Evolutionary conservation across 2,888 invertebrate genomes (phyloP), one percentile per base, ranked within the genome.

Genomic region (Agonopterix heracliana): DNA sequence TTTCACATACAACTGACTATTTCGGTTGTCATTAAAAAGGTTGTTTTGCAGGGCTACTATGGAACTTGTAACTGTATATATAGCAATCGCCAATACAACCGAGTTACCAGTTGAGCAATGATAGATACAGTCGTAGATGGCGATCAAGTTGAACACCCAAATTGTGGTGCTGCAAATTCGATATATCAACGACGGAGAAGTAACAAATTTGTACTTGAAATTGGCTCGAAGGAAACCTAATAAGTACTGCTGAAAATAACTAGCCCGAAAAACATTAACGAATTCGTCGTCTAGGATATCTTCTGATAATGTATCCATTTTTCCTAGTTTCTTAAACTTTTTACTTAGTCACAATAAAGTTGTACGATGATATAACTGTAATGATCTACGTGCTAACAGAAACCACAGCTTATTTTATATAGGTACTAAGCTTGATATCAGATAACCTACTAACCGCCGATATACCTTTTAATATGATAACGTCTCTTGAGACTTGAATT

Each of bases 201-300:
- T 71, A 1, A 78, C 68, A n/a, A 74, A 75, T 38, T 66, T 60
- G 43, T 78, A 59, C 52, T 63, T 72, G 1, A 71, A 54, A 40
- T 78, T 53, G 2, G 82, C 64, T 17, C 82, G 64, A 46, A 69
- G 70, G 1, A 72, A 65, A 1, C 78, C 81, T 36, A 78, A 47
- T 1, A 76, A 1, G 13, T 50, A 60, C 57, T 81, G 79, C 2
- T 71, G 40, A 12, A 41, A 53, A 48, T 68, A 65, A 47, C 73
- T 60, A 2, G 64, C 57, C 9, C 46, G 52, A 41, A 76, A 69
- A 13, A 63, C 55, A 41, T 66, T 70, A 1, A 74, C 49, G 17
- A 74, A 74, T 36, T 68, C 60, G 36, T 74, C 64, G 11, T 78
- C 70, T 41, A 81, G 61, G 35, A 81, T 74, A 45, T 80, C 74